Conservation (phyloP, 2,888 invertebrate genomes). For the Thymelicus acteon region DNA sequence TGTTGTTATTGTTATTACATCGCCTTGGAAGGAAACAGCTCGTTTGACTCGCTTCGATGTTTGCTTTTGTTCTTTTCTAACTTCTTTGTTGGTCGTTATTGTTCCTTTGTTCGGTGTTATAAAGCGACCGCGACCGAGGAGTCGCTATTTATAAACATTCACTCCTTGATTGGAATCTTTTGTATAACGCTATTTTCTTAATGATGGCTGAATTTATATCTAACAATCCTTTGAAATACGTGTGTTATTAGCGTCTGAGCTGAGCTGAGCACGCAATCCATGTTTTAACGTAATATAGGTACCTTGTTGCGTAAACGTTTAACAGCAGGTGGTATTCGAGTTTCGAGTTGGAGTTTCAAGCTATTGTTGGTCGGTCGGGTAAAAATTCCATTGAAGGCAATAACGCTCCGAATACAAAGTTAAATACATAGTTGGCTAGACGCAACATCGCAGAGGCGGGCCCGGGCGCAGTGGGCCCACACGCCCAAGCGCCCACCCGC, state of each 20-base stretch:
- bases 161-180: constrained; percentile 62
- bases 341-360: constrained; percentile 41
- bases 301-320: constrained; percentile 20
- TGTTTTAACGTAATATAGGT: constrained; percentile 4
- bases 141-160: constrained; percentile 73
- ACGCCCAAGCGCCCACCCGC: constrained; percentile 61
- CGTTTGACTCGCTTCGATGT: constrained; percentile 66
- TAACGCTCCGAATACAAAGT: constrained; percentile 61
- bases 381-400: constrained; percentile 59
- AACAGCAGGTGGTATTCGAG: constrained; percentile 14
- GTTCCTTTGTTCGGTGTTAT: constrained; percentile 74
- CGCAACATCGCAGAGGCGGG: constrained; percentile 61
- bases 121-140: constrained; percentile 59
- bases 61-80: constrained; percentile 77
- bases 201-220: constrained; percentile 51
- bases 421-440: constrained; percentile 62
- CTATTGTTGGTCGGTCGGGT: constrained; percentile 52
- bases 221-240: constrained; percentile 39
- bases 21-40: constrained; percentile 69
- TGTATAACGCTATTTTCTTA: constrained; percentile 55
- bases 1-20: constrained; percentile 73
- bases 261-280: not conserved
- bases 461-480: constrained; percentile 65
- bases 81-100: constrained; percentile 74
- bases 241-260: not conserved